Conservation (phyloP, 30 jellyfish, hydroid and myxozoan species). For the Sanderia malayensis region DNA sequence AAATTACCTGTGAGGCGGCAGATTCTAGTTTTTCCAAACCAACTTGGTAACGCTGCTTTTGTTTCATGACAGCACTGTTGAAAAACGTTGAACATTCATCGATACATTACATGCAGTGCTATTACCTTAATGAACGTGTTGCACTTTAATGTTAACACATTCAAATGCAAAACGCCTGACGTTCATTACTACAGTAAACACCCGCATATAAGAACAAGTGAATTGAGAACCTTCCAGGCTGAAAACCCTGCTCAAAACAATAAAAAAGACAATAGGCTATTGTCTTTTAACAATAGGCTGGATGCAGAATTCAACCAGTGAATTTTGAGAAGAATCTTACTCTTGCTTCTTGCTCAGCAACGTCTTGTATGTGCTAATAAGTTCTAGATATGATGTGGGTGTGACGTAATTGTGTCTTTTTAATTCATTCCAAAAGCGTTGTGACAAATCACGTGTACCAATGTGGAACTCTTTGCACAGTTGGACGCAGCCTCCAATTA, state of each 20-base stretch:
- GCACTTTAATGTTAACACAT: too few species aligned
- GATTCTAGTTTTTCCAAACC: constrained; percentile 92
- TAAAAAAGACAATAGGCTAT: too few species aligned
- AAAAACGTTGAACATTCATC: too few species aligned
- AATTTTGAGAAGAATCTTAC: constrained; percentile 52
- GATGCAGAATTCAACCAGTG: not conserved
- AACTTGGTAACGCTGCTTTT: constrained; percentile 88
- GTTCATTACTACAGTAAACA: too few species aligned
- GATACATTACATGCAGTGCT: too few species aligned
- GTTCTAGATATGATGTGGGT: constrained; percentile 97
- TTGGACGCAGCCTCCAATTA: constrained; percentile 88
- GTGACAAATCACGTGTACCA: constrained; percentile 89
- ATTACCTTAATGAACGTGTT: too few species aligned
- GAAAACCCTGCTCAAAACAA: too few species aligned
- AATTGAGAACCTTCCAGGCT: too few species aligned
- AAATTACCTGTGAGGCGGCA: constrained; percentile 96
- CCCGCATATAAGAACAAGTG: too few species aligned
- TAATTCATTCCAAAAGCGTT: constrained; percentile 82
- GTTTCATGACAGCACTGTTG: constrained; percentile 96
- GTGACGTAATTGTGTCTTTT: constrained; percentile 98
- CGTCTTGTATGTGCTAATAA: constrained; percentile 93
- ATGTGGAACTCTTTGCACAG: constrained; percentile 94
- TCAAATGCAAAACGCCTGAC: too few species aligned
- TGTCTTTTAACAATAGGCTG: too few species aligned
- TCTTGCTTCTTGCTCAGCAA: constrained; percentile 86